These are phyloP conservation scores for Vireo griseus DNA, from an alignment of 2,797 vertebrate genomes.

Conservation along the genomic window DNA sequence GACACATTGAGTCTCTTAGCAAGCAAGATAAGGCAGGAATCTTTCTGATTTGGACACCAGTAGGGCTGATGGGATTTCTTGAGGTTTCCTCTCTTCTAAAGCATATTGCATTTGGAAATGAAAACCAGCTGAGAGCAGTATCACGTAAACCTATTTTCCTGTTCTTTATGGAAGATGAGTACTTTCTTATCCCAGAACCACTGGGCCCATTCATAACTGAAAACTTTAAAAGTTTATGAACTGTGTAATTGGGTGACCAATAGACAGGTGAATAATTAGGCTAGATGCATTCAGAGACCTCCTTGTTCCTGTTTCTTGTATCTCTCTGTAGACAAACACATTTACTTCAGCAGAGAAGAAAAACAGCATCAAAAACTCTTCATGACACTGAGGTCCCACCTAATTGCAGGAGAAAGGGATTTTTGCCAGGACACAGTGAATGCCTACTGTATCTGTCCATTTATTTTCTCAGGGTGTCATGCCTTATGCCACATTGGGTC, in stretches of 20 bases:
- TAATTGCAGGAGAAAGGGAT: neutral
- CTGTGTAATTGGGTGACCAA: slow-evolving; percentile 58
- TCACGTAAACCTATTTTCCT: neutral
- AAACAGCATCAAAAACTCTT: slow-evolving; percentile 32
- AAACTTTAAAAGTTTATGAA: slow-evolving; percentile 51
- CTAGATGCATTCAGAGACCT: neutral
- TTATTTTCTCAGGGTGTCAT: neutral
- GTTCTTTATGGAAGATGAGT: neutral
- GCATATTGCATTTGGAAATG: neutral
- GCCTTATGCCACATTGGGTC: neutral
- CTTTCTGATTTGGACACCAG: neutral
- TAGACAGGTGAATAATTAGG: slow-evolving; percentile 50
- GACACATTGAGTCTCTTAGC: neutral
- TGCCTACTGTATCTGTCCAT: neutral
- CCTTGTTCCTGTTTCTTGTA: neutral
- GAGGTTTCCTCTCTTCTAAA: neutral
- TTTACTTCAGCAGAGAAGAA: neutral
- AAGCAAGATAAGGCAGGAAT: neutral
- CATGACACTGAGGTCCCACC: neutral
- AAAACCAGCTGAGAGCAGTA: neutral
- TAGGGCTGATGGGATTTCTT: neutral
- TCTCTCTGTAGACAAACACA: slow-evolving; percentile 12
- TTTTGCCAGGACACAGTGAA: neutral
- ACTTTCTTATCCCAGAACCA: neutral
- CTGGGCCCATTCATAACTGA: neutral